Evolutionary conservation across 2,113 vertebrate species (phyloP).

Genomic region (Clarias batrachus): DNA sequence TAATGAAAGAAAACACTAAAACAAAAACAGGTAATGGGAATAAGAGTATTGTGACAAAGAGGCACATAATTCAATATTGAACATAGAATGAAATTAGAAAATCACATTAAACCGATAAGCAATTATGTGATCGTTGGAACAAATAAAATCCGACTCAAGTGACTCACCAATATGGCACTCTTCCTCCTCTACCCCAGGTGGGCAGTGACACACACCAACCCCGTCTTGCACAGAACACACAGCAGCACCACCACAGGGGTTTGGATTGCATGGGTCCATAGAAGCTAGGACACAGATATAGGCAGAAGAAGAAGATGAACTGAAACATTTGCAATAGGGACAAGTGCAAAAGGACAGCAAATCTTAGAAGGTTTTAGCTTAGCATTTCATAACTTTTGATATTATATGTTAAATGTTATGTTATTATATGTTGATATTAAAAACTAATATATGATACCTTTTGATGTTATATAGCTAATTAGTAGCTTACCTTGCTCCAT

Average conservation of each 20-base stretch:
- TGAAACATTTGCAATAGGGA: neutral
- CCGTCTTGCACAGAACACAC: constrained; percentile 64
- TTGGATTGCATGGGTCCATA: constrained; percentile 64
- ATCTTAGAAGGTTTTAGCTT: neutral
- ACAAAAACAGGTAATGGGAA: constrained; percentile 2
- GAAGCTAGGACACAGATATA: constrained; percentile 40
- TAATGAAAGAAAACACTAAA: constrained; percentile 26
- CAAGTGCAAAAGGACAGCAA: neutral
- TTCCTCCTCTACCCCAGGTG: constrained; percentile 47
- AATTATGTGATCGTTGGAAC: neutral
- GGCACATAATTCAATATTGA: neutral
- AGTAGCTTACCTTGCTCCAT: constrained; percentile 53
- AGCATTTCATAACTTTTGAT: neutral
- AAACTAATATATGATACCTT: too few relatives aligned
- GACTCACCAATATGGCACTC: constrained; percentile 63
- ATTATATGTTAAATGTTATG: too few relatives aligned
- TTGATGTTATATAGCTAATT: neutral
- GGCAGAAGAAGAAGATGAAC: constrained; percentile 4
- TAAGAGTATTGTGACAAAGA: constrained; percentile 2
- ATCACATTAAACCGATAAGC: neutral
- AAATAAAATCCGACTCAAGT: neutral
- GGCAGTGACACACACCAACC: constrained; percentile 60
- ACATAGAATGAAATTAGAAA: neutral
- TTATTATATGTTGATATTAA: too few relatives aligned
- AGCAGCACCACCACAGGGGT: constrained; percentile 64